phyloP scores from a whole-genome alignment of 2,113 vertebrate genomes.

The Sebastes fasciatus region DNA sequence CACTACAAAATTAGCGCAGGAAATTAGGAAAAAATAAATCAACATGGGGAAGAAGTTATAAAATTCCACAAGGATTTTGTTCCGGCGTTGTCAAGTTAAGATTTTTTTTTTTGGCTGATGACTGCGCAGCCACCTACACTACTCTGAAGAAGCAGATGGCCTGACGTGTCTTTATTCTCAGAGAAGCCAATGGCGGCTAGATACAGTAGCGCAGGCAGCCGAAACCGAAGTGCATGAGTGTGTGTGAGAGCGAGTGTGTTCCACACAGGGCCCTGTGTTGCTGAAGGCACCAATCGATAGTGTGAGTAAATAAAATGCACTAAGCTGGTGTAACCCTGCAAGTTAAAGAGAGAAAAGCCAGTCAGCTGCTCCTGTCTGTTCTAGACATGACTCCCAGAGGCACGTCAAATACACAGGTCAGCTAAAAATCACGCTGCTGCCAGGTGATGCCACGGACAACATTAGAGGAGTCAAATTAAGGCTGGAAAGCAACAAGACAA shows the following conservation, averaged over 20 bases:
- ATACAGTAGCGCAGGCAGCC: conserved; percentile 55
- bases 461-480: conserved; percentile 51
- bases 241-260: conserved; percentile 32
- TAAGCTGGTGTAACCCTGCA: conserved; percentile 82
- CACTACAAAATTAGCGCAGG: conserved; percentile 12
- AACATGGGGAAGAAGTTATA: conserved; percentile 11
- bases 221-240: conserved; percentile 41
- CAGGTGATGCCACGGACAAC: conserved; percentile 25
- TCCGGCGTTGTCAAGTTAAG: conserved; percentile 30
- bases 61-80: conserved; percentile 23
- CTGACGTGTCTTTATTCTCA: conserved; percentile 53
- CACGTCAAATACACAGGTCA: conserved; percentile 57
- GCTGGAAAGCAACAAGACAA: conserved; percentile 15
- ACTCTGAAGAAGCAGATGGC: conserved; percentile 68
- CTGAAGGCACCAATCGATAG: conserved; percentile 82
- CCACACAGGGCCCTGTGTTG: conserved; percentile 63
- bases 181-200: conserved; percentile 45
- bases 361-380: conserved; percentile 69
- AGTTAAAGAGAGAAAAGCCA: conserved; percentile 81
- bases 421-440: conserved; percentile 53
- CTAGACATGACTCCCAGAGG: conserved; percentile 67
- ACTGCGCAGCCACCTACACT: conserved; percentile 47
- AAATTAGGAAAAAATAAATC: conserved; percentile 21
- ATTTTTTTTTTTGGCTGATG: conserved; percentile 35
- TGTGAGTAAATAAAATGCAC: conserved; percentile 83